A percentile compares a stretch with the other conserved stretches of the same genome.
Conservation (phyloP, 2,888 invertebrate genomes). For the Hermaeophaga mercurialis region DNA sequence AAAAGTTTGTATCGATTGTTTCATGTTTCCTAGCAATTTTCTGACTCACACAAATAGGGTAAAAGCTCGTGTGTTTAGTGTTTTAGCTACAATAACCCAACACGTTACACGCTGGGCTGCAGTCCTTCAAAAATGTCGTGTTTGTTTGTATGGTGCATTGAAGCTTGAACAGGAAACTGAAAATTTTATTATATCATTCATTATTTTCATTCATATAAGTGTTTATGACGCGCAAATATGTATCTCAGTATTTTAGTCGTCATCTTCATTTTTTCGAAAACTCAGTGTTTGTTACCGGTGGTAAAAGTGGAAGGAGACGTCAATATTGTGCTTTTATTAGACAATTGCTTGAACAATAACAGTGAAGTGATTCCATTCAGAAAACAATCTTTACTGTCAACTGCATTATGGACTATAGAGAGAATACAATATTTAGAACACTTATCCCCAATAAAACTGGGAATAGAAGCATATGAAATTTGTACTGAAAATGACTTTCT, state of each 20-base stretch:
- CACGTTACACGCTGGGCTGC: slow-evolving; percentile 14
- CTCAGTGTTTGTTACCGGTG: slow-evolving; percentile 32
- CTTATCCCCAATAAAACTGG: slow-evolving; percentile 43
- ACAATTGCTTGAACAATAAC: slow-evolving; percentile 42
- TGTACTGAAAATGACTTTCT: slow-evolving; percentile 48
- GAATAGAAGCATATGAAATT: slow-evolving; percentile 47
- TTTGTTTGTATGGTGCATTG: slow-evolving; percentile 42
- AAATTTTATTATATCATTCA: slow-evolving; percentile 23
- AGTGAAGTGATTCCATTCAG: slow-evolving; percentile 31
- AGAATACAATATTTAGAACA: slow-evolving; percentile 49
- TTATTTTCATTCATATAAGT: slow-evolving; percentile 14
- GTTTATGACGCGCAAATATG: slow-evolving; percentile 27
- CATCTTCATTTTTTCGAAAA: slow-evolving; percentile 14
- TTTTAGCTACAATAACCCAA: slow-evolving; percentile 12
- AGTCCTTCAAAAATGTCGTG: slow-evolving; percentile 33
- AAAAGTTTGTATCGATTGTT: slow-evolving; percentile 51
- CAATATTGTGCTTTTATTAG: slow-evolving; percentile 47
- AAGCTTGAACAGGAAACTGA: slow-evolving; percentile 45
- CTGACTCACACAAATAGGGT: slow-evolving; percentile 42
- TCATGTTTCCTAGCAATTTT: slow-evolving; percentile 50
- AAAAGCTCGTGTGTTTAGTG: slow-evolving; percentile 21
- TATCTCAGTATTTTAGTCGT: slow-evolving; percentile 21
- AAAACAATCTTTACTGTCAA: slow-evolving; percentile 45
- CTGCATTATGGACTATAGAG: slow-evolving; percentile 51
- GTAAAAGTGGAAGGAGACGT: slow-evolving; percentile 45